Percentiles rank a stretch among this genome's conserved stretches.
Conservation (phyloP, 2,113 vertebrate genomes). For the Formicarius rufipectus region DNA sequence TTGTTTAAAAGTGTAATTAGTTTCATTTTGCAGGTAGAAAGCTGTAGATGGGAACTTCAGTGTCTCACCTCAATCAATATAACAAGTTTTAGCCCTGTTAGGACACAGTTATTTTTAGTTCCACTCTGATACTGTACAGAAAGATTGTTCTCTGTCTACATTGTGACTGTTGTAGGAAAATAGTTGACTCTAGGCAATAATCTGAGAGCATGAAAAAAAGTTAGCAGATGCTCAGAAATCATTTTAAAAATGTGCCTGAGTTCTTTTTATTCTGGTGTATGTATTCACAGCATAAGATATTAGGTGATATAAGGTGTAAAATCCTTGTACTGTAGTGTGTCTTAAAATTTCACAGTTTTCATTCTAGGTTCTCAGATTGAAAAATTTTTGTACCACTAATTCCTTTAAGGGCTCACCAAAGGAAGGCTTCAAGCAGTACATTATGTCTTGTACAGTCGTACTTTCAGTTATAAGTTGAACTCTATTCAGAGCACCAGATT, state of each 20-base stretch:
- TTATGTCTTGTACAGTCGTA: neutral
- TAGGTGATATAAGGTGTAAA: neutral
- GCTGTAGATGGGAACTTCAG: neutral
- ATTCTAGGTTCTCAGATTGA: neutral
- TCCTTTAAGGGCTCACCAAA: neutral
- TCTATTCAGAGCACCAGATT: neutral
- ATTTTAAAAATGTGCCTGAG: neutral
- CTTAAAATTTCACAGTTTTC: neutral
- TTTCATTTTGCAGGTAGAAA: neutral
- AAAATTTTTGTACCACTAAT: neutral
- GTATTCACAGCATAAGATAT: neutral
- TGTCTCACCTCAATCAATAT: neutral
- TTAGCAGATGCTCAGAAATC: neutral
- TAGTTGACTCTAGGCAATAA: neutral
- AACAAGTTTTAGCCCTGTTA: neutral
- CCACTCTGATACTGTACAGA: neutral
- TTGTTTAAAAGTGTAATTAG: neutral
- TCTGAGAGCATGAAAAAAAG: neutral
- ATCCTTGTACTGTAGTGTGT: neutral
- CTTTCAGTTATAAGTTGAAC: neutral
- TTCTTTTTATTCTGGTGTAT: neutral
- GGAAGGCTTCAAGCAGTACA: neutral
- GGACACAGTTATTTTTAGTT: neutral
- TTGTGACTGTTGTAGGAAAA: neutral
- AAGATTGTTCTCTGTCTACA: neutral